A percentile compares a stretch with the other conserved stretches of the same genome.
phyloP scores from a whole-genome alignment of 1,140 invertebrate species.

The Delia radicum region DNA sequence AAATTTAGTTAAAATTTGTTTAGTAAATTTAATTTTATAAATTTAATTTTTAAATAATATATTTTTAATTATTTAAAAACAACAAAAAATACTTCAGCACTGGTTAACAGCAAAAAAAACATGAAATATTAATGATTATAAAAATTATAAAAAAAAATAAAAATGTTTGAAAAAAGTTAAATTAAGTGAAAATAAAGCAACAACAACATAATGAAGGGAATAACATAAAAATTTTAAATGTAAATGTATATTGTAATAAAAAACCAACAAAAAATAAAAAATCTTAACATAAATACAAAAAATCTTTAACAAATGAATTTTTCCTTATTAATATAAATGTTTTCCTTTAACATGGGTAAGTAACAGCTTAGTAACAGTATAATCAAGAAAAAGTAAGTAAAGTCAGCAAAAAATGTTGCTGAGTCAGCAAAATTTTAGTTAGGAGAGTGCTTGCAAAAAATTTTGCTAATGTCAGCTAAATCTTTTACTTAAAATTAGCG shows the following conservation, averaged over 20 bases:
- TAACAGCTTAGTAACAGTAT: no score
- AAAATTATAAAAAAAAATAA: not conserved
- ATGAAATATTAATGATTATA: not conserved
- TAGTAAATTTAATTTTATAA: constrained; percentile 8
- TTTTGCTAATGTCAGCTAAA: no score
- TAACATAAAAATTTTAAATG: constrained; percentile 18
- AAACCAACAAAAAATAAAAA: not conserved
- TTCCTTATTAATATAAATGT: no score
- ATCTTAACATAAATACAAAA: not conserved
- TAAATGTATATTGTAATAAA: constrained; percentile 22
- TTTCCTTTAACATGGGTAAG: no score
- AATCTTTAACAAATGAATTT: not conserved
- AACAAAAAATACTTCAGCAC: not conserved
- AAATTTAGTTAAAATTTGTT: constrained; percentile 10
- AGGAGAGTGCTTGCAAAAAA: no score
- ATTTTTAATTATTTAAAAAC: constrained; percentile 12
- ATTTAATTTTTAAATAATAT: constrained; percentile 1
- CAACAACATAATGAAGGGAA: constrained; percentile 13
- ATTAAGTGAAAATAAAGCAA: not conserved
- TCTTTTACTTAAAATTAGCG: no score
- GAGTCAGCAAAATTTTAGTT: no score
- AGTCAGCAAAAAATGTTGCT: no score
- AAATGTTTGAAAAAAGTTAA: not conserved
- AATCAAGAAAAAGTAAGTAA: no score
- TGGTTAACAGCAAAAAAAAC: constrained; percentile 9